Evolutionary conservation across 2,113 vertebrate genomes (phyloP).

Genomic region (Strigops habroptila): DNA sequence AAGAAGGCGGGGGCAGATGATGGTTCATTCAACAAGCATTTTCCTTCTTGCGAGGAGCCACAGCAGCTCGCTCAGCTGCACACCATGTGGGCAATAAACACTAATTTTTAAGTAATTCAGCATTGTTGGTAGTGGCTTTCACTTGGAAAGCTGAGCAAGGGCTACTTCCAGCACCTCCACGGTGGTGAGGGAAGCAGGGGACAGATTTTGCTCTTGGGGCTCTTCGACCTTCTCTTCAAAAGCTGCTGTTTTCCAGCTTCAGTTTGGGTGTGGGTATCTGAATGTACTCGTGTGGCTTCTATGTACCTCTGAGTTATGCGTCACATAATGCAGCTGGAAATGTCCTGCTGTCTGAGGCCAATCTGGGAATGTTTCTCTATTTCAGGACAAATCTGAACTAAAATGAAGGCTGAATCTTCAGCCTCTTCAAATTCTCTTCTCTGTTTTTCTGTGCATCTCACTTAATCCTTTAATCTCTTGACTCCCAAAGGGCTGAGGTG

Average conservation of each 20-base stretch:
- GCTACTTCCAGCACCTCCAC: neutral
- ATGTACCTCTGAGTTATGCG: rapidly evolving
- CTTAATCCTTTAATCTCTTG: neutral
- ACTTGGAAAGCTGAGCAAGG: neutral
- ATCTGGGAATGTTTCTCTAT: neutral
- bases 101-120: neutral
- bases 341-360: rapidly evolving
- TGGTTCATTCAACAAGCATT: neutral
- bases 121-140: neutral
- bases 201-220: neutral
- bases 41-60: neutral
- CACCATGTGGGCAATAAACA: neutral
- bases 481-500: neutral
- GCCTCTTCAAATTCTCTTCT: neutral
- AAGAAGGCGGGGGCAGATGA: neutral
- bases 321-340: neutral
- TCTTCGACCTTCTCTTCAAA: neutral
- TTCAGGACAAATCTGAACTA: neutral
- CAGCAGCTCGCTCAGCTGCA: neutral
- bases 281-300: neutral
- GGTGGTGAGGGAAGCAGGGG: neutral
- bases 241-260: neutral
- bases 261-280: neutral
- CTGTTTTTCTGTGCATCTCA: neutral
- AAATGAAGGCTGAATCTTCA: neutral